Conservation (phyloP, 1,140 invertebrate genomes). For the Augochlora pura region DNA sequence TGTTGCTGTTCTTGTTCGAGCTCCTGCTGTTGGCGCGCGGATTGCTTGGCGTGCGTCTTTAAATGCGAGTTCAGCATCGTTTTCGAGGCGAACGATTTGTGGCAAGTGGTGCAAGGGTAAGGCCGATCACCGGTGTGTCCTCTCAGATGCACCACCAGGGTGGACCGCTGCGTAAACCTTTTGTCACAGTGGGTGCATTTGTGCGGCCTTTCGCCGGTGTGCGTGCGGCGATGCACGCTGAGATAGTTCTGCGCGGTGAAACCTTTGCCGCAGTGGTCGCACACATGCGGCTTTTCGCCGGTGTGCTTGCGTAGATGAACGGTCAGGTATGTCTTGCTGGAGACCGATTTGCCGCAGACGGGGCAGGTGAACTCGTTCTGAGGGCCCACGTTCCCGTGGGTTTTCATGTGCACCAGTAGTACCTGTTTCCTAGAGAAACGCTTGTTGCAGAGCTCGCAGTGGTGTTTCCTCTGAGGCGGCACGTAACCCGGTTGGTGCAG, state of each 20-base stretch:
- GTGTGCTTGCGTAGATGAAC: slow-evolving; percentile 91
- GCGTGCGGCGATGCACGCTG: slow-evolving; percentile 86
- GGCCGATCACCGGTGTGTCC: slow-evolving; percentile 84
- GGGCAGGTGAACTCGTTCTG: slow-evolving; percentile 83
- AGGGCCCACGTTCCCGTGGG: slow-evolving; percentile 70
- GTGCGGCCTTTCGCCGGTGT: slow-evolving; percentile 86
- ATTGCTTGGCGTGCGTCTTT: slow-evolving; percentile 78
- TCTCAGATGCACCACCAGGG: slow-evolving; percentile 79
- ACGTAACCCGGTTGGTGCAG: slow-evolving; percentile 79
- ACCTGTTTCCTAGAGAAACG: slow-evolving; percentile 77
- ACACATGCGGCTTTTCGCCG: slow-evolving; percentile 80
- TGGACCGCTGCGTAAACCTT: slow-evolving; percentile 86
- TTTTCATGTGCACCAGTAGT: slow-evolving; percentile 78
- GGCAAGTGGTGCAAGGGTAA: slow-evolving; percentile 82
- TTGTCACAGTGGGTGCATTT: slow-evolving; percentile 86
- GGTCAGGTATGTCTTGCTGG: slow-evolving; percentile 88
- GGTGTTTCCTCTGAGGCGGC: slow-evolving; percentile 78
- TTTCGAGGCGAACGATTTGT: slow-evolving; percentile 78
- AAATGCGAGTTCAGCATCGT: slow-evolving; percentile 79
- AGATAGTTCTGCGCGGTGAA: slow-evolving; percentile 87
- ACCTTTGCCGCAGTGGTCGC: slow-evolving; percentile 83
- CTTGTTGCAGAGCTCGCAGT: slow-evolving; percentile 78
- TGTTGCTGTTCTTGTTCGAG: slow-evolving; percentile 37
- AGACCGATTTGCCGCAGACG: slow-evolving; percentile 86
- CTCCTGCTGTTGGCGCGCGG: slow-evolving; percentile 65